Evolutionary conservation across 2,113 vertebrate genomes (phyloP), one percentile per base, ranked within the genome.

Genomic region (Oriolus oriolus): DNA sequence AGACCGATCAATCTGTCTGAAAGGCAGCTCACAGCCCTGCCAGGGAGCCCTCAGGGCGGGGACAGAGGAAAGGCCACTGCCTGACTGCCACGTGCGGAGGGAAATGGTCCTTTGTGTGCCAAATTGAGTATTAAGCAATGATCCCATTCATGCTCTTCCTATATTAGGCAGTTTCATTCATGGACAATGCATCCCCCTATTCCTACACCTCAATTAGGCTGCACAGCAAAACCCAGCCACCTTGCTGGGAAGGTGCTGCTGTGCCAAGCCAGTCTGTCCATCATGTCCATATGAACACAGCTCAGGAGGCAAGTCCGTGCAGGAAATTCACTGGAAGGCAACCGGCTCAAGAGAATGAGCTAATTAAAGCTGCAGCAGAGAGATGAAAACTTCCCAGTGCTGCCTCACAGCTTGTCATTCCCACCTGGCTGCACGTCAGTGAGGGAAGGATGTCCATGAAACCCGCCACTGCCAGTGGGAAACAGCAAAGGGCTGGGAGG

Each of bases 1-100:
- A 92, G 82, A 83, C 35, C 3, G 1, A 96, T 95, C 93, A n/a
- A 88, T 93, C 84, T 74, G 91, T 82, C 94, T 94, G 91, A 77
- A 63, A 63, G 9, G 39, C 50, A 89, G 42, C 33, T 96, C 30
- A 47, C 57, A 82, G 74, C 22, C 59, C 54, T 52, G 53, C 54
- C 45, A 91, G 50, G 74, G 52, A 87, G 78, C 65, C 77, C 78
- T 85, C 1, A 0, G 30, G 49, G 16, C 50, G 20, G 59, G 59
- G 17, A 71, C 50, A 87, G 49, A 77, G 61, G 39, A 65, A 88
- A 83, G 18, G 68, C 22, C 82, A 63, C 49, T 2, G 3, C 24
- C 37, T 1, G 1, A 16, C n/a, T 49, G 83, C 64, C 52, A 64
- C 0, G 0, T 16, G 37, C 3, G n/a, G 41, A 87, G 35, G 56